phyloP scores from a whole-genome alignment of 2,888 invertebrate genomes.

The Tinea semifulvella region DNA sequence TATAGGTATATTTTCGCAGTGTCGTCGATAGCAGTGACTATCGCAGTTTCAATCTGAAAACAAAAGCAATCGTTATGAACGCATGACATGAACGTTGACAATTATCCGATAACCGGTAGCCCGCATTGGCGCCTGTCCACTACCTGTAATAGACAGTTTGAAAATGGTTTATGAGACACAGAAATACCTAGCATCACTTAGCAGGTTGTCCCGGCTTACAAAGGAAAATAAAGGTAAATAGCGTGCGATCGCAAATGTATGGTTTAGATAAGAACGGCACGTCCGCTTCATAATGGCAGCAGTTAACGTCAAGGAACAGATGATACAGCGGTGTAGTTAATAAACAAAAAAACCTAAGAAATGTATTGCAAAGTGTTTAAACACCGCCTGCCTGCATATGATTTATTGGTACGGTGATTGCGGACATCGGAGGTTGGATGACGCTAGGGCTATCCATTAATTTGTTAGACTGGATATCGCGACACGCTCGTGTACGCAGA shows the following conservation, averaged over 20 bases:
- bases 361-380: neutral
- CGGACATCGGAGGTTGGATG: neutral
- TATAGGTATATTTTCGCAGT: too few relatives aligned
- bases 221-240: constrained; percentile 30
- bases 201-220: constrained; percentile 11
- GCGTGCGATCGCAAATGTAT: constrained; percentile 32
- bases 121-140: neutral
- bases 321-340: constrained; percentile 26
- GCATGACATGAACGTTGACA: constrained; percentile 8
- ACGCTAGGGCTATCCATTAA: constrained; percentile 7
- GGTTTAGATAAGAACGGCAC: constrained; percentile 38
- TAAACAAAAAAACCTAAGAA: constrained; percentile 17
- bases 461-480: constrained; percentile 2
- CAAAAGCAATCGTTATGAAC: constrained; percentile 6
- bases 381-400: neutral
- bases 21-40: neutral
- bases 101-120: constrained; percentile 9
- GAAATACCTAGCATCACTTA: constrained; percentile 6
- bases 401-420: constrained; percentile 3
- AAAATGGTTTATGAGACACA: constrained; percentile 7
- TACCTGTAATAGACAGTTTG: neutral
- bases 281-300: constrained; percentile 35
- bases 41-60: constrained; percentile 3
- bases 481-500: constrained; percentile 31
- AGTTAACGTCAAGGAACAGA: constrained; percentile 27